phyloP scores from a whole-genome alignment of 2,888 invertebrate species.

The Congeria kusceri region DNA sequence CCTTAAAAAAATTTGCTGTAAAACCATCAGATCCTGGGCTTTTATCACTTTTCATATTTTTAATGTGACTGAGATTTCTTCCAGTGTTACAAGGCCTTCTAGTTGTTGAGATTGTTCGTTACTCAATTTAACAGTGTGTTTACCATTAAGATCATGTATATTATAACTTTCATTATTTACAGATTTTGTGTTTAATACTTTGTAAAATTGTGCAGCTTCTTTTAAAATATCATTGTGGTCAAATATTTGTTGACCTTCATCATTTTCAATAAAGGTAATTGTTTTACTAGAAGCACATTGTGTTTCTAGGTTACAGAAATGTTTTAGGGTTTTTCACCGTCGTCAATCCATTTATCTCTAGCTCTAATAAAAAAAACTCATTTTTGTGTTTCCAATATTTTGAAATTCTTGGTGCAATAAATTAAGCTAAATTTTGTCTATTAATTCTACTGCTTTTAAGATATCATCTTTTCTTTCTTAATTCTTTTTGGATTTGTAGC shows the following conservation, averaged over 20 bases:
- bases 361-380: conserved; percentile 15
- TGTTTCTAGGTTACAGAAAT: conserved; percentile 34
- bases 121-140: too few species aligned
- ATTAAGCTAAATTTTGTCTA: background rate
- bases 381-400: conserved; percentile 4
- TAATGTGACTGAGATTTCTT: background rate
- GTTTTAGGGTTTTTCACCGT: conserved; percentile 17
- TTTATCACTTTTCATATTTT: conserved; percentile 21
- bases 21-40: conserved; percentile 16
- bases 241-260: conserved; percentile 3
- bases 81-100: background rate
- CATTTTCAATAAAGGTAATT: conserved; percentile 17
- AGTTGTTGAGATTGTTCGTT: background rate
- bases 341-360: conserved; percentile 2
- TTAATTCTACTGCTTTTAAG: background rate
- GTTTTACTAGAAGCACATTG: background rate
- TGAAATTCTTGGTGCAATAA: conserved; percentile 2
- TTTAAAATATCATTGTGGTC: conserved; percentile 6
- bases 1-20: conserved; percentile 3
- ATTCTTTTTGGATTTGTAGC: conserved; percentile 26
- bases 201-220: background rate
- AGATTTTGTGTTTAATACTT: background rate
- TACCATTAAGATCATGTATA: too few species aligned
- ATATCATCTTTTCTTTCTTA: conserved; percentile 7
- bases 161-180: too few species aligned